Percentiles rank a stretch among this genome's conserved stretches.
Evolutionary conservation across 2,797 vertebrate genomes (phyloP).

Genomic region (Bovichtus variegatus): DNA sequence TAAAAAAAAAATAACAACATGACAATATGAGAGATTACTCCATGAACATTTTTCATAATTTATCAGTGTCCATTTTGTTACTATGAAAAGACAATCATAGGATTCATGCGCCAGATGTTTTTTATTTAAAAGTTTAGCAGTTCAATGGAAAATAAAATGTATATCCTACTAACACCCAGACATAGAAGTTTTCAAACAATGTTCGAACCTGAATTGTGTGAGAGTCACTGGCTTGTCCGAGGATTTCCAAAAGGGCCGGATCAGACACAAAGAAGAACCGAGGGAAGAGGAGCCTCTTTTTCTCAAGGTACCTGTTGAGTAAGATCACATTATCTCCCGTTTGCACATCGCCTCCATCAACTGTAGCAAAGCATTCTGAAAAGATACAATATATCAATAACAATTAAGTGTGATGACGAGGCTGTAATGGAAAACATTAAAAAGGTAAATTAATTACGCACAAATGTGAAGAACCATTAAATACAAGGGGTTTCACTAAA

Average conservation of each 20-base stretch:
- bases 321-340: constrained; percentile 17
- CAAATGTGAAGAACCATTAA: background rate
- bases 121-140: background rate
- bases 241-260: constrained; percentile 92
- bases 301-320: constrained; percentile 90
- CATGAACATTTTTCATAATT: background rate
- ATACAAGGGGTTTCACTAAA: no score
- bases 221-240: constrained; percentile 92
- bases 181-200: background rate
- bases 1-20: constrained; percentile 10
- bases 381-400: no score
- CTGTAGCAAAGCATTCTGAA: background rate
- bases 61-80: background rate
- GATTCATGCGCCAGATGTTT: background rate
- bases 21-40: background rate
- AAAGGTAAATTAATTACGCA: background rate
- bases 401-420: background rate
- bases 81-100: background rate
- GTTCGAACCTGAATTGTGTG: constrained; percentile 89
- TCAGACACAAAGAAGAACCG: constrained; percentile 95
- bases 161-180: background rate
- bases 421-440: background rate
- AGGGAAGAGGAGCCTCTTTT: constrained; percentile 92
- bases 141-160: background rate
- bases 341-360: background rate